Percentiles rank a stretch among this genome's conserved stretches.
Conservation (phyloP, 2,797 vertebrate genomes). For the Chiroxiphia lanceolata region DNA sequence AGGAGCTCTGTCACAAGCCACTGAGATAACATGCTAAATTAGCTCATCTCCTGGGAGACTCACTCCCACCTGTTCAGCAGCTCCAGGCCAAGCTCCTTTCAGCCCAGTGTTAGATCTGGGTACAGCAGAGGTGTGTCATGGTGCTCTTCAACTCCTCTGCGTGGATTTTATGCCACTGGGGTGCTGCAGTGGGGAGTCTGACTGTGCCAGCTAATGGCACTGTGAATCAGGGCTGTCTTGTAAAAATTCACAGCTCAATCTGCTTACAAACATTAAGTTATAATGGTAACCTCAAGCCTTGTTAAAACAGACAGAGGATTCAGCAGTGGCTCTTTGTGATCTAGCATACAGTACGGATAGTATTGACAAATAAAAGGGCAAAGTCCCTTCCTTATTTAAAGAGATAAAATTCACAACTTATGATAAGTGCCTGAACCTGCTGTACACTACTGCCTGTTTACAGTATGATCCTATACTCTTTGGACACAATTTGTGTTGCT, state of each 20-base stretch:
- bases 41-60: constrained; percentile 36
- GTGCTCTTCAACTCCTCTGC: not conserved
- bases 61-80: constrained; percentile 26
- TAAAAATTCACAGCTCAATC: not conserved
- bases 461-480: not conserved
- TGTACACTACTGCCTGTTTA: not conserved
- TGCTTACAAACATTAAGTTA: not conserved
- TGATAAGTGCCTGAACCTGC: not conserved
- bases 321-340: not conserved
- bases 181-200: not conserved
- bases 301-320: not conserved
- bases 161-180: not conserved
- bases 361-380: not conserved
- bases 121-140: not conserved
- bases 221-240: not conserved
- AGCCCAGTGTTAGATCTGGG: not conserved
- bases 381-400: not conserved
- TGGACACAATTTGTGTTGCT: not conserved
- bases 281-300: not conserved
- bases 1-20: constrained; percentile 31
- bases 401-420: not conserved
- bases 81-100: not conserved
- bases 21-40: not conserved
- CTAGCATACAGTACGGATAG: not conserved
- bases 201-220: not conserved